Conservation (phyloP, 2,888 invertebrate species). For the Auanema freiburgensis region DNA sequence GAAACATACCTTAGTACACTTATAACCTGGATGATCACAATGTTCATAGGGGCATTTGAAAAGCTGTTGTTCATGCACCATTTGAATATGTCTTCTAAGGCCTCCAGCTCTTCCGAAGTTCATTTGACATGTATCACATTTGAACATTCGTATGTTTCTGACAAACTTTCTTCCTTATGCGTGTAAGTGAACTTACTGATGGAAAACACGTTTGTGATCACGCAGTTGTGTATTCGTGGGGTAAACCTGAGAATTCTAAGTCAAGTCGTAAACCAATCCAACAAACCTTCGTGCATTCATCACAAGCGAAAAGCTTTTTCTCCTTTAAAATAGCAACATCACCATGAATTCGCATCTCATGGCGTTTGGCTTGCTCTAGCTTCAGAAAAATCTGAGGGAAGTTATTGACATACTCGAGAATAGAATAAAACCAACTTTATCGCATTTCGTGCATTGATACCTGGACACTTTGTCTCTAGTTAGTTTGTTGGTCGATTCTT, state of each 20-base stretch:
- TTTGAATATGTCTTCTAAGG: conserved; percentile 71
- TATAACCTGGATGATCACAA: conserved; percentile 48
- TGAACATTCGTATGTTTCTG: conserved; percentile 69
- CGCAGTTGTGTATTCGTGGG: too few relatives aligned
- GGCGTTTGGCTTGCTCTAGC: background rate
- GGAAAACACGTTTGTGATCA: background rate
- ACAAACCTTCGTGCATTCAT: conserved; percentile 3
- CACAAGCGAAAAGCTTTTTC: background rate
- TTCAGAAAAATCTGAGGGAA: background rate
- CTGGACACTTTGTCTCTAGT: conserved; percentile 1
- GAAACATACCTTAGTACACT: conserved; percentile 41
- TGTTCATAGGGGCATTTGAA: conserved; percentile 36
- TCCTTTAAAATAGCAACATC: background rate
- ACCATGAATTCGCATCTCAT: background rate
- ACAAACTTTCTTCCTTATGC: too few relatives aligned
- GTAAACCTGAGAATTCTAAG: too few relatives aligned
- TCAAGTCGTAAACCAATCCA: background rate
- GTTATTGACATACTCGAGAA: background rate
- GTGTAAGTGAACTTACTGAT: too few relatives aligned
- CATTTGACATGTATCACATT: conserved; percentile 73
- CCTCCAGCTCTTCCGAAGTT: conserved; percentile 73
- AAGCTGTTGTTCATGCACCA: conserved; percentile 66
- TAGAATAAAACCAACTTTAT: background rate
- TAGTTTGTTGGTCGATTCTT: background rate
- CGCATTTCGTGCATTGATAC: conserved; percentile 10